Percentiles rank a stretch among this genome's conserved stretches.
Conservation (phyloP, 1,140 invertebrate species). For the Drosophila navojoa region DNA sequence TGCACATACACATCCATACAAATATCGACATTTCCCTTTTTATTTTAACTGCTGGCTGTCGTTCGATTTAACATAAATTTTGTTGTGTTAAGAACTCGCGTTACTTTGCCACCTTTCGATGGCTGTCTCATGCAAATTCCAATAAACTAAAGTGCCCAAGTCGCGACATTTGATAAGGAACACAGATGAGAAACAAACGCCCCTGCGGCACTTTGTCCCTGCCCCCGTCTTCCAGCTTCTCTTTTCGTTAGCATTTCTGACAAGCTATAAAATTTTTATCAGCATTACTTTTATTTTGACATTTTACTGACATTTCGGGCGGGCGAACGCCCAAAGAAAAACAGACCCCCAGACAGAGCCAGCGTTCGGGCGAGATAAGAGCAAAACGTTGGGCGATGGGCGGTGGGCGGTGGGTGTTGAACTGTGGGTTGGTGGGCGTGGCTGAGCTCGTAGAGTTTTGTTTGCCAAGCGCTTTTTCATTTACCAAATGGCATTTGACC, state of each 20-base stretch:
- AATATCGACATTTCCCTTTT: constrained; percentile 31
- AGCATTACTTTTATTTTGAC: constrained; percentile 83
- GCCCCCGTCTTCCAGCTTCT: background rate
- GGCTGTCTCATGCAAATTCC: constrained; percentile 70
- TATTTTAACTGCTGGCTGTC: constrained; percentile 59
- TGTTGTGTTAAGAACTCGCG: constrained; percentile 32
- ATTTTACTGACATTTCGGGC: constrained; percentile 76
- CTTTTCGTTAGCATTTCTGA: constrained; percentile 70
- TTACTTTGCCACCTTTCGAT: constrained; percentile 48
- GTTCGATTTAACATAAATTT: constrained; percentile 81
- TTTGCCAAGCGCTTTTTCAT: constrained; percentile 59
- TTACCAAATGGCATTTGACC: constrained; percentile 75
- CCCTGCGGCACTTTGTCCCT: constrained; percentile 26
- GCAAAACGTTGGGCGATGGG: constrained; percentile 35
- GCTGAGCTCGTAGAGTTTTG: constrained; percentile 17
- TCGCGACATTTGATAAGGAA: constrained; percentile 76
- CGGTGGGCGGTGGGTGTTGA: constrained; percentile 10
- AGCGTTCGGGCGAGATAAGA: constrained; percentile 55
- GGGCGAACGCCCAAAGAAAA: constrained; percentile 48
- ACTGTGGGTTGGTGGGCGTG: constrained; percentile 37
- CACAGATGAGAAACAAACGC: constrained; percentile 45
- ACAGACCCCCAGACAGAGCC: background rate
- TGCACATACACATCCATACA: too few species aligned
- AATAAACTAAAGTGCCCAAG: constrained; percentile 79
- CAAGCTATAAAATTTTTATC: constrained; percentile 82